Percentiles rank a stretch among this genome's conserved stretches.
phyloP scores from a whole-genome alignment of 2,888 invertebrate species.

The Marronus borbonicus region DNA sequence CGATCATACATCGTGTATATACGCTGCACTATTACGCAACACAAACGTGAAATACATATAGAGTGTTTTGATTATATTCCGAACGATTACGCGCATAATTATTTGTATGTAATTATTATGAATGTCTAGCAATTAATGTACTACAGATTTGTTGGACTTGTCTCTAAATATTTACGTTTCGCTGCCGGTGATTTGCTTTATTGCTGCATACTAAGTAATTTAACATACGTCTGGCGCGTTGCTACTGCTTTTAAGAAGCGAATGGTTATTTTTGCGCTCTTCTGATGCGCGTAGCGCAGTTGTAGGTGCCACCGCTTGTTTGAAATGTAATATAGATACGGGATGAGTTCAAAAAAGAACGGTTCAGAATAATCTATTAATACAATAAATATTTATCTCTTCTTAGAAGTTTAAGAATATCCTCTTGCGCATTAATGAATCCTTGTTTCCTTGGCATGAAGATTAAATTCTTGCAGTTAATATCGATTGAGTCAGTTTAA shows the following conservation, averaged over 20 bases:
- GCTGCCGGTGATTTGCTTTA: slow-evolving; percentile 20
- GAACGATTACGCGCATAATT: slow-evolving; percentile 33
- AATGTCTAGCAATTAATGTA: slow-evolving; percentile 25
- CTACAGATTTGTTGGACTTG: slow-evolving; percentile 27
- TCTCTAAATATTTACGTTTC: slow-evolving; percentile 42
- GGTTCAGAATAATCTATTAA: neutral
- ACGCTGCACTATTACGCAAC: slow-evolving; percentile 9
- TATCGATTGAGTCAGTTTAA: neutral
- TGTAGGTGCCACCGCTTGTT: slow-evolving; percentile 2
- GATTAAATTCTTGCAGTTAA: neutral
- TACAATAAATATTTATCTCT: neutral
- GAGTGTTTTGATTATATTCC: slow-evolving; percentile 41
- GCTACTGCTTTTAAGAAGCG: neutral
- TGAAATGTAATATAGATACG: slow-evolving; percentile 8
- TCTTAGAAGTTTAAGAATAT: slow-evolving; percentile 13
- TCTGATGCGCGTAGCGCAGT: neutral
- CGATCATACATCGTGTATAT: neutral
- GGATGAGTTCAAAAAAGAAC: neutral
- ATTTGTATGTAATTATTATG: slow-evolving; percentile 39
- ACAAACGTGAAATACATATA: neutral
- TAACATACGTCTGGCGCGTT: slow-evolving; percentile 1
- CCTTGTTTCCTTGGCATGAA: neutral
- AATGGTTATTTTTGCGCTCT: slow-evolving; percentile 13
- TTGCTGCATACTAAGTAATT: slow-evolving; percentile 6
- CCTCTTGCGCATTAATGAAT: slow-evolving; percentile 3